These are phyloP conservation scores for Hexactinellida sp. DNA, from an alignment of 37 sponge, comb jelly and placozoan genomes.

Conservation along the genomic window DNA sequence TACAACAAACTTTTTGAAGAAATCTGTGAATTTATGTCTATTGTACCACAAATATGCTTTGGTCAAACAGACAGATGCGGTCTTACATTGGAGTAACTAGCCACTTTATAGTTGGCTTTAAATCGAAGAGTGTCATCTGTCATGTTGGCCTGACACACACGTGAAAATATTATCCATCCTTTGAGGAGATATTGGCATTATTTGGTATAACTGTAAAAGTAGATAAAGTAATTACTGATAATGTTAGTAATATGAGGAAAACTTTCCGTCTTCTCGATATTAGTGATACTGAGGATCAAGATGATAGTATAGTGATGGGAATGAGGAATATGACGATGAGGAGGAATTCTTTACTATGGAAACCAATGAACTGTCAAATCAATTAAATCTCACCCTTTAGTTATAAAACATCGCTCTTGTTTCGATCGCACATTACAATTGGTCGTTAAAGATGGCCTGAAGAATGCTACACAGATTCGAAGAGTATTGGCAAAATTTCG, in stretches of 20 bases:
- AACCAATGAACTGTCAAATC: not conserved
- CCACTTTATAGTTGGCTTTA: conserved; percentile 20
- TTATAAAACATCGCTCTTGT: not conserved
- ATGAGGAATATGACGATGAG: not conserved
- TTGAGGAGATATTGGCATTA: not conserved
- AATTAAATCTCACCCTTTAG: not conserved
- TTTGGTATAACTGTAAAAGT: not conserved
- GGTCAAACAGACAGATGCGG: conserved; percentile 22
- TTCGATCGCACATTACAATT: not conserved
- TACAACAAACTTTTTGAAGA: not conserved
- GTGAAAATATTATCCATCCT: not conserved
- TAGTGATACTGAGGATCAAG: not conserved
- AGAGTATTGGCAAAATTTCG: too few relatives aligned
- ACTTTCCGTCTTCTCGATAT: not conserved
- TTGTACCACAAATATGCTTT: too few relatives aligned
- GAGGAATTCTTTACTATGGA: not conserved
- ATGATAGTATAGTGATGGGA: not conserved
- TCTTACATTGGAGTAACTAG: not conserved
- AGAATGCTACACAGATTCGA: not conserved
- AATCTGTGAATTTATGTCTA: not conserved
- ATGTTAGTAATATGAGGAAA: not conserved
- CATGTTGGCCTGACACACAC: too few relatives aligned
- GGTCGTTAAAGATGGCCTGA: not conserved
- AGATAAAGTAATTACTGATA: not conserved
- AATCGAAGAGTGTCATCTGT: not conserved